Conservation (phyloP, 2,888 invertebrate genomes). For the Pachydiplax longipennis region DNA sequence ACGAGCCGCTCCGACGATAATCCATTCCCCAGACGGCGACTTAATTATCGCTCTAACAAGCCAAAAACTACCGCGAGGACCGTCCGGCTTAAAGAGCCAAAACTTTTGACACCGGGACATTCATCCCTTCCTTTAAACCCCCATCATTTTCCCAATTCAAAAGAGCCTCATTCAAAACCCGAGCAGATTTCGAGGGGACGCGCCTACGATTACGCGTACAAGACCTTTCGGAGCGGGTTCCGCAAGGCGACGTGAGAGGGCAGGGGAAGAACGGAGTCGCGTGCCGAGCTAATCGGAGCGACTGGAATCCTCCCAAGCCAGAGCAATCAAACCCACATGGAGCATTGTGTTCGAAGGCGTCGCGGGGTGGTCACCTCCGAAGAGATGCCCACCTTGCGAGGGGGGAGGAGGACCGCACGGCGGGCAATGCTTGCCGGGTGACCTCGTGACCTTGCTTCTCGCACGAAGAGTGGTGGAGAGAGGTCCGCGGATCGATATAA, state of each 20-base stretch:
- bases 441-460: conserved; percentile 40
- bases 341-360: neutral
- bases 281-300: conserved; percentile 20
- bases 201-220: neutral
- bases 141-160: neutral
- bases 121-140: neutral
- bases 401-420: neutral
- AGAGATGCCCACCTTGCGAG: neutral
- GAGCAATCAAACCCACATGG: neutral
- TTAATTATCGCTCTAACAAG: neutral
- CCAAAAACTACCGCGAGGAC: neutral
- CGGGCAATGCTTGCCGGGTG: conserved; percentile 32
- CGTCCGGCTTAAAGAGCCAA: neutral
- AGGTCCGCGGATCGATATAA: conserved; percentile 22
- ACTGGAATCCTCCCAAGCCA: neutral
- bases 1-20: no score
- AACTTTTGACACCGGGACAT: neutral
- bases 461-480: neutral
- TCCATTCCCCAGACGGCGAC: neutral
- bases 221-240: neutral
- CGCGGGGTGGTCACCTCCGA: neutral
- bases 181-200: neutral
- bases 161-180: neutral
- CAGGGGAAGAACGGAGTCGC: neutral
- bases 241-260: neutral